phyloP scores from a whole-genome alignment of 2,797 vertebrate species.

The Phylloscopus collybita region DNA sequence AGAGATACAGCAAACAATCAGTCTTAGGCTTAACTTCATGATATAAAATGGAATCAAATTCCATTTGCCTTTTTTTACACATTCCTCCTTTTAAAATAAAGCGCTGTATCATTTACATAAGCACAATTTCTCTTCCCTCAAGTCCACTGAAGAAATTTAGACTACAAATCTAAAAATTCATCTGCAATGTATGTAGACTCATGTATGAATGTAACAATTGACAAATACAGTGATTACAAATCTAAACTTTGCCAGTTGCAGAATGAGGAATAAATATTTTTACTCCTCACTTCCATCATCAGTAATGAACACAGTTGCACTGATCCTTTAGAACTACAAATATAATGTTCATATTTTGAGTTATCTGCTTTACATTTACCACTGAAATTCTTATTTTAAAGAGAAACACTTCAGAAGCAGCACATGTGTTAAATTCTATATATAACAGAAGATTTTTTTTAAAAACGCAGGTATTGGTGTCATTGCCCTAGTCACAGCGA shows the following conservation, averaged over 20 bases:
- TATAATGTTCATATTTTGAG: rapidly evolving
- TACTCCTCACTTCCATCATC: background rate
- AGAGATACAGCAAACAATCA: background rate
- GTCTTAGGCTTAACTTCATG: background rate
- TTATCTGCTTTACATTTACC: background rate
- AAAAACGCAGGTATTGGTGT: background rate
- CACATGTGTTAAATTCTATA: background rate
- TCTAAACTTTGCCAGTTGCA: background rate
- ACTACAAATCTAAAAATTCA: background rate
- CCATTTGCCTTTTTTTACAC: background rate
- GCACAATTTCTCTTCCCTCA: background rate
- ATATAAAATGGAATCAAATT: background rate
- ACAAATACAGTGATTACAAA: background rate
- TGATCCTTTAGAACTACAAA: background rate
- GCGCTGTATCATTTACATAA: background rate
- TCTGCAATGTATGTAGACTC: background rate
- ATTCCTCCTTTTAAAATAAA: background rate
- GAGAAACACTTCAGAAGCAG: background rate
- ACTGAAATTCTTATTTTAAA: background rate
- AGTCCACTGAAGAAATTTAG: background rate
- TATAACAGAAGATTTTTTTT: rapidly evolving
- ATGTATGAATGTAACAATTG: background rate
- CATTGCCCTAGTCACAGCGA: background rate
- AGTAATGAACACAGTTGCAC: background rate
- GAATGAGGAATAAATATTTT: background rate